Base-by-base conservation (phyloP, 1,140 invertebrate species). In the Anthonomus grandis region DNA sequence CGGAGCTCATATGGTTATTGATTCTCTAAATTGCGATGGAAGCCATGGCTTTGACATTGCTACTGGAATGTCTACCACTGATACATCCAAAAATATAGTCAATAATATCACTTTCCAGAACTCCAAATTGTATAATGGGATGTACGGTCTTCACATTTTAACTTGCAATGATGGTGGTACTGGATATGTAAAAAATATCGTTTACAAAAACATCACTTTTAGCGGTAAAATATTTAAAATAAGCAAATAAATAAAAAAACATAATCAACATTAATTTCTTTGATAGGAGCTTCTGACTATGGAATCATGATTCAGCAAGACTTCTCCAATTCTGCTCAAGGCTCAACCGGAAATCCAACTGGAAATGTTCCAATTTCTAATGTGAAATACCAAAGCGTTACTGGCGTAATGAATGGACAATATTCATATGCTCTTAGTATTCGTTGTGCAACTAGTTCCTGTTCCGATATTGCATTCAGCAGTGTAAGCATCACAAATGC, bases 261-360 rank as follows among this genome's bases (percentile, higher is more conserved):
- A n/a, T n/a, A n/a, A n/a, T n/a, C n/a, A n/a, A n/a, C n/a, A n/a
- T n/a, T n/a, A n/a, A n/a, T n/a, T n/a, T n/a, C n/a, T n/a, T n/a
- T n/a, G 34, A 4, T 3, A 49, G 47, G 47, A n/a, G 13, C 47
- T n/a, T 36, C 47, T 15, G 47, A 49, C 36, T 49, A 49, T 10
- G 47, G 47, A 36, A 38, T 49, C 4, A 49, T 49, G 47, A n/a
- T 49, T 9, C 47, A 49, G 21, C 47, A 49, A 36, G 47, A 49
- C 21, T 49, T 49, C 15, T 49, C 47, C 10, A 49, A 49, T 19
- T 2, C 3, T 8, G 6, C 1, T 2, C 47, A 49, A 36, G 47
- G 47, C 1, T 49, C 47, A 13, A 49, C 47, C 24, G 47, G 47
- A 19, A 49, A 49, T 18, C 47, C 47, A 36, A 36, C 27, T 5